Conservation (phyloP, 2,797 vertebrate genomes). For the Galagoides demidoff region DNA sequence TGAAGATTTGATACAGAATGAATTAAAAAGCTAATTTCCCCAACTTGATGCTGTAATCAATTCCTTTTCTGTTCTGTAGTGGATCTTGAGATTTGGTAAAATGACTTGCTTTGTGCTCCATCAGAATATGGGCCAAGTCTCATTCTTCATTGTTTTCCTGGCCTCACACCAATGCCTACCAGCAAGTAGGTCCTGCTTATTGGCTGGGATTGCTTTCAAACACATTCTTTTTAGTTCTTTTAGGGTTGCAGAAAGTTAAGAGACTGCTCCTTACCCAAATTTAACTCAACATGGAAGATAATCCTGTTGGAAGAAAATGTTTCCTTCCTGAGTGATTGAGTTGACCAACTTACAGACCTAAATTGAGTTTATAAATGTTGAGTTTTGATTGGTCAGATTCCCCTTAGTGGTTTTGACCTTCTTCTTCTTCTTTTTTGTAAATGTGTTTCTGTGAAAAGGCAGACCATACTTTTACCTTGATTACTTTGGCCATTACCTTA, state of each 20-base stretch:
- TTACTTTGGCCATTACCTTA: neutral
- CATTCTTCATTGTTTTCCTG: neutral
- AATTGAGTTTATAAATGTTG: conserved; percentile 26
- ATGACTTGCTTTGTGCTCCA: neutral
- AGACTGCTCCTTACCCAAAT: conserved; percentile 17
- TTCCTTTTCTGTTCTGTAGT: neutral
- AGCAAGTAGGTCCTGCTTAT: neutral
- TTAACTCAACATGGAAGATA: conserved; percentile 32
- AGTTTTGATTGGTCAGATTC: neutral
- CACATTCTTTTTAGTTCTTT: neutral
- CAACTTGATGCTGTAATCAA: neutral
- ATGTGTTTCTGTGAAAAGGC: neutral
- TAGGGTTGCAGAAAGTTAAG: neutral
- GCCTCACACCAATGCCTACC: neutral
- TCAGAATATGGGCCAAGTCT: neutral
- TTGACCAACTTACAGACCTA: neutral
- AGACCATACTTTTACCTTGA: neutral
- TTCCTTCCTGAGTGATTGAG: neutral
- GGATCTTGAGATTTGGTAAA: neutral
- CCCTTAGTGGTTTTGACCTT: neutral
- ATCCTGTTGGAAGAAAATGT: conserved; percentile 11
- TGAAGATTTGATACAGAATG: conserved; percentile 1
- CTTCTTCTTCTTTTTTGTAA: neutral
- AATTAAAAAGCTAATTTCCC: conserved; percentile 25
- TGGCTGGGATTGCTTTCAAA: neutral